phyloP scores from a whole-genome alignment of 2,797 vertebrate species.

The Gadopsis marmoratus region DNA sequence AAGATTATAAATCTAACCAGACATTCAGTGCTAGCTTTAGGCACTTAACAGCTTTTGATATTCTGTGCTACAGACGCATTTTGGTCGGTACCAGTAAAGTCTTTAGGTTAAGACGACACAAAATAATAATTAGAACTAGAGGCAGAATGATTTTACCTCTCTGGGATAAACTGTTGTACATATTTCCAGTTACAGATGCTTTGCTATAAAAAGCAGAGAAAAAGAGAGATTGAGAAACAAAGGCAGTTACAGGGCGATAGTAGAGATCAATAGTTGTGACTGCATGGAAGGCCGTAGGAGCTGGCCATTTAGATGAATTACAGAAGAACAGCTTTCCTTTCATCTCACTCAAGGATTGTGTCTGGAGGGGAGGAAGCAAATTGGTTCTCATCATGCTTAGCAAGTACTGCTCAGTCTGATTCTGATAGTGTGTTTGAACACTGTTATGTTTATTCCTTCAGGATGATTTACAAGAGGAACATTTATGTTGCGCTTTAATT shows the following conservation, averaged over 20 bases:
- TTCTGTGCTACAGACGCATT: background rate
- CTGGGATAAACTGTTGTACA: background rate
- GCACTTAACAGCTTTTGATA: background rate
- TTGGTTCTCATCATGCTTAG: constrained; percentile 49
- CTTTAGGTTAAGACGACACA: background rate
- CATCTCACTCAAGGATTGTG: constrained; percentile 50
- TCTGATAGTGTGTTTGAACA: constrained; percentile 44
- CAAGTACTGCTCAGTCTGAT: constrained; percentile 26
- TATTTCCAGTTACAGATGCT: background rate
- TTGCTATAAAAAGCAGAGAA: background rate
- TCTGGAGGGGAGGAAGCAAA: constrained; percentile 52
- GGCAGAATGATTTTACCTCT: background rate
- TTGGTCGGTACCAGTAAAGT: background rate
- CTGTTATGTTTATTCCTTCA: background rate
- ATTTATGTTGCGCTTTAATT: constrained; percentile 6
- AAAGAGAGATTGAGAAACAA: constrained; percentile 22
- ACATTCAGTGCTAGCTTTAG: background rate
- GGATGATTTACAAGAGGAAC: constrained; percentile 4
- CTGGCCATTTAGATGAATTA: constrained; percentile 61
- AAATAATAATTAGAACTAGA: background rate
- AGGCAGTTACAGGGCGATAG: constrained; percentile 8
- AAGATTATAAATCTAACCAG: background rate
- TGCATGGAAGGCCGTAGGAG: constrained; percentile 40
- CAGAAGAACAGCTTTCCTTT: constrained; percentile 49
- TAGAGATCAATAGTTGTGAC: constrained; percentile 30